These are phyloP conservation scores for Musca vetustissima DNA, from an alignment of 1,140 invertebrate species.

Conservation along the genomic window DNA sequence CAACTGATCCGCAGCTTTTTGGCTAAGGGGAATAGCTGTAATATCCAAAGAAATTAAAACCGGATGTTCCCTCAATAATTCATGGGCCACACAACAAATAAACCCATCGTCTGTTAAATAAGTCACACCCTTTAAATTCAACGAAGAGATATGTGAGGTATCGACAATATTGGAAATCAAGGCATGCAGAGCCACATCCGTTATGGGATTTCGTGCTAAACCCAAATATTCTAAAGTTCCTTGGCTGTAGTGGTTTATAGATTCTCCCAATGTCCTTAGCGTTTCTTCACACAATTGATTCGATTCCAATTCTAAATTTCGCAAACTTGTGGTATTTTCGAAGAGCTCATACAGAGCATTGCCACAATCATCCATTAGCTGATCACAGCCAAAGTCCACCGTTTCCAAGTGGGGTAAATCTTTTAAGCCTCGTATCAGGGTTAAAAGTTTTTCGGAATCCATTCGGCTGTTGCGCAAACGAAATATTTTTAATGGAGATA, in stretches of 20 bases:
- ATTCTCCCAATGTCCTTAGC: slow-evolving; percentile 31
- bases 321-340: slow-evolving; percentile 26
- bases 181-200: slow-evolving; percentile 7
- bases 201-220: slow-evolving; percentile 37
- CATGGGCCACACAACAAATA: not conserved
- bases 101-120: not conserved
- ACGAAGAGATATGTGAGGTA: slow-evolving; percentile 33
- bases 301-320: slow-evolving; percentile 38
- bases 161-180: slow-evolving; percentile 28
- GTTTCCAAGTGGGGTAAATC: slow-evolving; percentile 31
- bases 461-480: slow-evolving; percentile 44
- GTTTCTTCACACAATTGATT: slow-evolving; percentile 30
- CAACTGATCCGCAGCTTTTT: not conserved
- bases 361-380: slow-evolving; percentile 38
- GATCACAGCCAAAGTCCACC: slow-evolving; percentile 42
- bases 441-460: slow-evolving; percentile 36
- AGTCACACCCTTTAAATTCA: slow-evolving; percentile 34
- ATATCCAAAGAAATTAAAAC: slow-evolving; percentile 36
- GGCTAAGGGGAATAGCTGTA: slow-evolving; percentile 28
- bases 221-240: slow-evolving; percentile 37
- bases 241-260: slow-evolving; percentile 10
- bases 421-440: slow-evolving; percentile 29
- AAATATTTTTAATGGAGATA: slow-evolving; percentile 38
- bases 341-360: slow-evolving; percentile 33
- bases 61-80: slow-evolving; percentile 33